Base-by-base conservation (phyloP, 2,797 vertebrate genomes). In the Picus viridis region DNA sequence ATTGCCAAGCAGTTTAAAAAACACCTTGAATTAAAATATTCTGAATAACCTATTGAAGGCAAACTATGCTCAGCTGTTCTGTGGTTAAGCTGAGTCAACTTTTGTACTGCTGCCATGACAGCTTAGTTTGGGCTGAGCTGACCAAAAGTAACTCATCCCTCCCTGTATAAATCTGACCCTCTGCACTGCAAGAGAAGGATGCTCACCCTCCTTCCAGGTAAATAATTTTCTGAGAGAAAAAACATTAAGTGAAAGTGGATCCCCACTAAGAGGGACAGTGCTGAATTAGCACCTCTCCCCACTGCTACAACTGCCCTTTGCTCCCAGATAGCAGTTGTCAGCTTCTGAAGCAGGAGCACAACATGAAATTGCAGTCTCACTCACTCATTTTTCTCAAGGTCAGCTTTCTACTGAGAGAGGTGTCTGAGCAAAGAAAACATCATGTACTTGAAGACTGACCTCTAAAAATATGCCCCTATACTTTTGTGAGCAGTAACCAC, bases 21-120 rank as follows among this genome's bases (percentile, higher is more conserved):
- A 7, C 47, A 80, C 3, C 29, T 68, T 54, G 80, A 84, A 88
- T 57, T 54, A 82, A 84, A 77, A 39, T 56, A 85, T 49, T 76
- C 27, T 29, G 57, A 86, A 80, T 78, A 64, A 77, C 20, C 65
- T 36, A 51, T 30, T n/a, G 53, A 87, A 72, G 47, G 49, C 59
- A 77, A 86, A 89, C 85, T 88, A 71, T 45, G 63, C 27, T 69
- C 26, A 78, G 73, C 63, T 83, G 73, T 57, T 53, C 76, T 11
- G 2, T 36, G 59, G 84, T 65, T 82, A 86, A 91, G 9, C 18
- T 92, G 59, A 34, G 56, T 84, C 63, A 90, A 23, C 69, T 89
- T 93, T 56, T 63, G n/a, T 86, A 57, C 5, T 36, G 70, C 53
- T 95, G 89, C 91, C 57, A 23, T 83, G 91, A 81, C 67, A 73